These are phyloP conservation scores for Acridotheres tristis DNA, from an alignment of 2,797 vertebrate species.

Conservation along the genomic window DNA sequence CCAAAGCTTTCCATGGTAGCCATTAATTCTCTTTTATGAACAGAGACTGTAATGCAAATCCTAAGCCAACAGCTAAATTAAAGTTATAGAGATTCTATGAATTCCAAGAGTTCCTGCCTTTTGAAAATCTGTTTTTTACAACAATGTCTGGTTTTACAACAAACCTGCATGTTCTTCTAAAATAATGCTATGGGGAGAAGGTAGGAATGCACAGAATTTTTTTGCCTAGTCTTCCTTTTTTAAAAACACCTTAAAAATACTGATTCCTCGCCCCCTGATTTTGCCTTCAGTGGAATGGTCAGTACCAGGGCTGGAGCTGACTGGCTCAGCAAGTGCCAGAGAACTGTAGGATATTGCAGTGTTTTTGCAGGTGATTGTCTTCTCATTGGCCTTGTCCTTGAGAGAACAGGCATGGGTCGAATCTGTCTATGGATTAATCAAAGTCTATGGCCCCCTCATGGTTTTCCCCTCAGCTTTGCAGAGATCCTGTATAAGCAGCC, in stretches of 20 bases:
- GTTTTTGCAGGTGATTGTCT: not conserved
- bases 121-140: not conserved
- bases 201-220: not conserved
- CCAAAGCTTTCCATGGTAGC: not conserved
- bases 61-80: not conserved
- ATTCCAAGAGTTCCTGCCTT: not conserved
- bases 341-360: not conserved
- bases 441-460: not conserved
- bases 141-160: not conserved
- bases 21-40: not conserved
- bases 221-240: not conserved
- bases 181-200: not conserved
- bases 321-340: not conserved
- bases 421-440: not conserved
- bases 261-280: not conserved
- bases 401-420: not conserved
- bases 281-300: not conserved
- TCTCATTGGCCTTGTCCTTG: not conserved
- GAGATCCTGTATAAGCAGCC: accelerated
- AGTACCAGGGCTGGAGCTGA: not conserved
- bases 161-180: not conserved
- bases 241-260: not conserved
- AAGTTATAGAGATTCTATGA: not conserved
- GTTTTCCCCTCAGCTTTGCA: not conserved
- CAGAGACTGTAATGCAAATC: not conserved